Conservation (phyloP, 2,888 invertebrate genomes). For the Gortyna flavago region DNA sequence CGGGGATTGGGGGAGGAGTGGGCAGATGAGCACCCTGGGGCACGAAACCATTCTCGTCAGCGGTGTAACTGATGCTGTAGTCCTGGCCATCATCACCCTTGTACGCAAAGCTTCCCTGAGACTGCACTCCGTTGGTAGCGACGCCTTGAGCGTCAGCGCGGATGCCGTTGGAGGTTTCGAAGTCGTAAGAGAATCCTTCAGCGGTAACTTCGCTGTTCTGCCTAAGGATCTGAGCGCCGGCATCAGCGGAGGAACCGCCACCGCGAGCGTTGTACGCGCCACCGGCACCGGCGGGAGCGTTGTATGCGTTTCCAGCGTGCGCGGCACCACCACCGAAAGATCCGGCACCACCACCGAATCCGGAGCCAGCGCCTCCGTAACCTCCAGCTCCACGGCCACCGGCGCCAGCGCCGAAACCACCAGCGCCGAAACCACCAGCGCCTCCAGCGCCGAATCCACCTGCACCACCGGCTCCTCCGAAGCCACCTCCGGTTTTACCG, state of each 20-base stretch:
- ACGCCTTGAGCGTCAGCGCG: conserved; percentile 86
- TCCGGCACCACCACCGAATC: conserved; percentile 68
- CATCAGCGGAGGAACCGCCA: conserved; percentile 77
- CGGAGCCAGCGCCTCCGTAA: conserved; percentile 77
- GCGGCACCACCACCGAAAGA: conserved; percentile 63
- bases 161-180: conserved; percentile 88
- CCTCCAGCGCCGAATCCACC: conserved; percentile 74
- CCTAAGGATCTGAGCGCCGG: conserved; percentile 83
- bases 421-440: conserved; percentile 55
- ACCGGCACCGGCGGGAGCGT: conserved; percentile 67
- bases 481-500: conserved; percentile 61
- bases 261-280: conserved; percentile 70
- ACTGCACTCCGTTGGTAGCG: conserved; percentile 87
- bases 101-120: conserved; percentile 87
- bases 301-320: conserved; percentile 64
- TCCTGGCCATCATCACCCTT: conserved; percentile 88
- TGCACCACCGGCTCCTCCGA: conserved; percentile 76
- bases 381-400: conserved; percentile 57
- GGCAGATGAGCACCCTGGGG: conserved; percentile 87
- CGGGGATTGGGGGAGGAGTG: conserved; percentile 88
- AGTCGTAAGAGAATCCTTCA: conserved; percentile 86
- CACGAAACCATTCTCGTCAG: conserved; percentile 87
- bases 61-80: conserved; percentile 87
- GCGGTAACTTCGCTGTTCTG: conserved; percentile 86
- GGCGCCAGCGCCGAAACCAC: conserved; percentile 63